phyloP scores from a whole-genome alignment of 2,113 vertebrate genomes.

The Cacatua alba region DNA sequence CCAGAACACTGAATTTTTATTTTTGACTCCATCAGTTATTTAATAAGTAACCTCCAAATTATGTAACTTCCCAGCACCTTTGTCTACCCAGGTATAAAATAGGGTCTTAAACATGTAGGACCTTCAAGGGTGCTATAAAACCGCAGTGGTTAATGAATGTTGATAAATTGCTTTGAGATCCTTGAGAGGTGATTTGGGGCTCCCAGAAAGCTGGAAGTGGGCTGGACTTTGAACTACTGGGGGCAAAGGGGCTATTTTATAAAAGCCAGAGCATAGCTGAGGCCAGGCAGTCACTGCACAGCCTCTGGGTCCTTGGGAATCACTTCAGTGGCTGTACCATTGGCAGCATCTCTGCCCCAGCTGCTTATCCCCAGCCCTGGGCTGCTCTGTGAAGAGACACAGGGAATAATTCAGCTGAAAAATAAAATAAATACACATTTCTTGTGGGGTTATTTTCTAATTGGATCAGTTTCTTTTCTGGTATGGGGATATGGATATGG shows the following conservation, averaged over 20 bases:
- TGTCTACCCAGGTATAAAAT: constrained; percentile 26
- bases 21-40: background rate
- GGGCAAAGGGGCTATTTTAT: background rate
- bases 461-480: rapidly evolving
- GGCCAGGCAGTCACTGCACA: rapidly evolving
- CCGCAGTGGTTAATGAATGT: background rate
- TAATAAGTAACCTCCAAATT: background rate
- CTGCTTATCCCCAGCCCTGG: background rate
- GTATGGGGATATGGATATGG: rapidly evolving
- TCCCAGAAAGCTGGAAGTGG: background rate
- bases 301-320: background rate
- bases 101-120: background rate
- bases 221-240: background rate
- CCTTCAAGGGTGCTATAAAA: constrained; percentile 19
- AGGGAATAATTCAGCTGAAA: background rate
- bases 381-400: background rate
- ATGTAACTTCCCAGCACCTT: background rate
- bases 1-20: background rate
- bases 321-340: rapidly evolving
- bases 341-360: background rate
- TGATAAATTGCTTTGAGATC: background rate
- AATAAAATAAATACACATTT: background rate
- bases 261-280: background rate
- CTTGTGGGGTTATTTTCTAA: background rate
- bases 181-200: background rate